These are phyloP conservation scores for Lasaia peninsularis DNA, from an alignment of 1,140 invertebrate genomes.

Conservation along the genomic window DNA sequence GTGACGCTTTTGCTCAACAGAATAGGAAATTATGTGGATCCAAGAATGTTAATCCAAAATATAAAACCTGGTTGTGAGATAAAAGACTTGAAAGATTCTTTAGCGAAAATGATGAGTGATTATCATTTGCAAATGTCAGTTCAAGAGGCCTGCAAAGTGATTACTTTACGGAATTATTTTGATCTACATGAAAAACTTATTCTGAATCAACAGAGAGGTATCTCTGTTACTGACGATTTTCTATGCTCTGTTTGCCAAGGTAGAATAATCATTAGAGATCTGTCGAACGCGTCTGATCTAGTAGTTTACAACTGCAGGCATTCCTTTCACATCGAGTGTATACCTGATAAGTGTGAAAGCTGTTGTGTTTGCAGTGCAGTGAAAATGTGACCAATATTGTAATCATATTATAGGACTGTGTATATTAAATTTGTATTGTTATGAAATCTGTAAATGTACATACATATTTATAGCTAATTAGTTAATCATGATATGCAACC, in stretches of 20 bases:
- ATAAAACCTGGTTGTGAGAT: conserved; percentile 92
- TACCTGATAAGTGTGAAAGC: conserved; percentile 77
- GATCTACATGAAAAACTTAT: conserved; percentile 91
- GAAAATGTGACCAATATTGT: conserved; percentile 48
- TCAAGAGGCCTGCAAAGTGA: conserved; percentile 92
- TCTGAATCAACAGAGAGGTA: conserved; percentile 86
- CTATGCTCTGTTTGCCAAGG: conserved; percentile 87
- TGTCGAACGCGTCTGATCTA: conserved; percentile 83
- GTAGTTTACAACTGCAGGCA: conserved; percentile 93
- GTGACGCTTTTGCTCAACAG: conserved; percentile 77
- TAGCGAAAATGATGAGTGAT: conserved; percentile 97
- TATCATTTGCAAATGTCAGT: conserved; percentile 95
- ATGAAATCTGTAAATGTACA: not conserved
- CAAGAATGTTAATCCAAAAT: conserved; percentile 89
- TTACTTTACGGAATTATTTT: conserved; percentile 93
- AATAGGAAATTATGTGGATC: conserved; percentile 91
- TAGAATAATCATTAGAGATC: conserved; percentile 82
- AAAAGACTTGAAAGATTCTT: conserved; percentile 91
- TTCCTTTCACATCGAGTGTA: conserved; percentile 91
- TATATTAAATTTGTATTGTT: conserved; percentile 4
- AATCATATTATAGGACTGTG: conserved; percentile 4
- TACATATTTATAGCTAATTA: not conserved
- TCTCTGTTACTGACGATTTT: conserved; percentile 84
- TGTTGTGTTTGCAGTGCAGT: conserved; percentile 81
- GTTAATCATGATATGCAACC: not conserved